These are phyloP conservation scores for Eumeta japonica DNA, from an alignment of 1,140 invertebrate genomes.

Conservation along the genomic window DNA sequence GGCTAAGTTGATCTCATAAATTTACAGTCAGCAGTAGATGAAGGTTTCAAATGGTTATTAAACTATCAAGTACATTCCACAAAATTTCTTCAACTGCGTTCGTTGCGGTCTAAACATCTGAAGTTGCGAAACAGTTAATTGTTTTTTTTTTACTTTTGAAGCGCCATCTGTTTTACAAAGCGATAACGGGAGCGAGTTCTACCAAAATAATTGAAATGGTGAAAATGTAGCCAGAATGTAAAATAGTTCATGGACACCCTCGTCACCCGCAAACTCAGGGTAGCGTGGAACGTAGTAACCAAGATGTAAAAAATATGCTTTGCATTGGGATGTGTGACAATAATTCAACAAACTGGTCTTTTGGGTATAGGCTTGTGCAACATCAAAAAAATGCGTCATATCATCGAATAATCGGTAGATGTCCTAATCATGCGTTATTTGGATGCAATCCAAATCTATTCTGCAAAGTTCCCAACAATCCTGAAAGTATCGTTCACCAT, in stretches of 20 bases:
- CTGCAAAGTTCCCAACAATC: too few relatives aligned
- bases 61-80: constrained; percentile 51
- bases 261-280: too few relatives aligned
- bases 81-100: constrained; percentile 34
- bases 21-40: constrained; percentile 38
- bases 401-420: too few relatives aligned
- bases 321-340: too few relatives aligned
- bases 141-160: constrained; percentile 30
- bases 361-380: too few relatives aligned
- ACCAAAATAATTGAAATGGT: constrained; percentile 26
- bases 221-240: constrained; percentile 31
- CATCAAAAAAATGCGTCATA: too few relatives aligned
- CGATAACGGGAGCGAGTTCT: constrained; percentile 33
- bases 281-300: too few relatives aligned
- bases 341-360: too few relatives aligned
- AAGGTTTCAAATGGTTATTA: constrained; percentile 42
- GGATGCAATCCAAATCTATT: too few relatives aligned
- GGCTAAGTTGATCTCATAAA: constrained; percentile 53
- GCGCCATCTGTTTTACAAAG: constrained; percentile 29
- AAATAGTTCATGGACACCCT: too few relatives aligned
- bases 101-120: constrained; percentile 22
- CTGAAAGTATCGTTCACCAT: too few relatives aligned
- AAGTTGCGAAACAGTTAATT: constrained; percentile 18
- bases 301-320: constrained; percentile 37
- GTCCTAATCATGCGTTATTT: too few relatives aligned